A percentile compares a stretch with the other conserved stretches of the same genome.
phyloP scores from a whole-genome alignment of 2,888 invertebrate species.

The Anodontia alba region DNA sequence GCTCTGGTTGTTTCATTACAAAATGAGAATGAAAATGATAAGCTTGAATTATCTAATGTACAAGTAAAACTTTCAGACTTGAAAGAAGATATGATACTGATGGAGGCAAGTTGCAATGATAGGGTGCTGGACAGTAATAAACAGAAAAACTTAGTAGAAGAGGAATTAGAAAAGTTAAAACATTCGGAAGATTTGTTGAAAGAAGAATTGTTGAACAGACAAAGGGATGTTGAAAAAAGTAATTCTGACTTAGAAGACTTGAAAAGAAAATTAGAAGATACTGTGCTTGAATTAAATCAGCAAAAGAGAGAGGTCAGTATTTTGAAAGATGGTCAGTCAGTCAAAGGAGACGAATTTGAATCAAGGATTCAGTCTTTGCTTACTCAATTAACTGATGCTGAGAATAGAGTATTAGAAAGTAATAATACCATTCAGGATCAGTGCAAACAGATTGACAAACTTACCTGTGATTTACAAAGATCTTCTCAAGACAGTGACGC shows the following conservation, averaged over 20 bases:
- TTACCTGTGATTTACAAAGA: neutral
- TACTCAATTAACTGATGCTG: conserved; percentile 74
- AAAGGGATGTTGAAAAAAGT: neutral
- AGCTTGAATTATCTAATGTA: neutral
- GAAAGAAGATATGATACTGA: neutral
- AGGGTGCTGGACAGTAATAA: neutral
- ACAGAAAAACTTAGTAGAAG: neutral
- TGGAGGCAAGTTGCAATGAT: neutral
- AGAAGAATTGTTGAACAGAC: neutral
- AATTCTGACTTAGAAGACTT: neutral
- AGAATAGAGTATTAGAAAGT: conserved; percentile 60
- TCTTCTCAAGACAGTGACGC: neutral
- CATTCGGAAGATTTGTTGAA: neutral
- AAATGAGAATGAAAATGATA: neutral
- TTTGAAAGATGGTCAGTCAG: conserved; percentile 65
- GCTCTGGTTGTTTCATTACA: neutral
- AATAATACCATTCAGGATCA: conserved; percentile 28
- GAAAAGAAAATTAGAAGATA: conserved; percentile 28
- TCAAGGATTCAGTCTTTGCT: conserved; percentile 72
- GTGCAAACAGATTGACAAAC: neutral
- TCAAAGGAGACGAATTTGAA: conserved; percentile 85
- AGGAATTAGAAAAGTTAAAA: conserved; percentile 2
- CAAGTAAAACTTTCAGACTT: neutral
- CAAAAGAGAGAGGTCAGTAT: conserved; percentile 87
- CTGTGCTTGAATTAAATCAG: conserved; percentile 66